Conservation (phyloP, 2,113 vertebrate species). For the Poicephalus meyeri region DNA sequence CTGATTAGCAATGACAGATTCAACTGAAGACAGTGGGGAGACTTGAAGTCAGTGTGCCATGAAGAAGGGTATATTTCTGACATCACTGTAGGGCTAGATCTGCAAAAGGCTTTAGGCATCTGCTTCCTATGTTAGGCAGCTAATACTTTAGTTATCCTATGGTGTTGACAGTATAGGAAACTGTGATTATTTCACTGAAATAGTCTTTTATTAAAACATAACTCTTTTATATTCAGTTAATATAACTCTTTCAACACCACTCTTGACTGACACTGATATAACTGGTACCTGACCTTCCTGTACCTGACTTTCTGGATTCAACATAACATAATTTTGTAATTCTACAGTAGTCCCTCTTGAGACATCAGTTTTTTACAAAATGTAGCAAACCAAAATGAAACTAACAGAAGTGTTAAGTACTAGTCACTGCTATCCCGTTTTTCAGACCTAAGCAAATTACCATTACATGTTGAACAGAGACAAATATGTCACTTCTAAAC, state of each 20-base stretch:
- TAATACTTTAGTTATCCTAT: background rate
- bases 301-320: background rate
- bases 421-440: background rate
- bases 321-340: background rate
- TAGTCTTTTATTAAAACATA: background rate
- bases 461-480: background rate
- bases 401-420: background rate
- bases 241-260: background rate
- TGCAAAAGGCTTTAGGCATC: background rate
- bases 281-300: background rate
- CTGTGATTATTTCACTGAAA: background rate
- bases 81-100: background rate
- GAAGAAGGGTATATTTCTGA: background rate
- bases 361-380: constrained; percentile 21
- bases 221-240: background rate
- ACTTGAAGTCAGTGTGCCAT: background rate
- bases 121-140: background rate
- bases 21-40: background rate
- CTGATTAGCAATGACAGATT: background rate
- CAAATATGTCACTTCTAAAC: constrained; percentile 24
- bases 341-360: background rate
- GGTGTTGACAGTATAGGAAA: background rate
- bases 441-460: constrained; percentile 10
- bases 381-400: background rate
- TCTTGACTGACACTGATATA: background rate